These are phyloP conservation scores for Lepidostoma basale DNA, from an alignment of 1,140 invertebrate species.

Conservation along the genomic window DNA sequence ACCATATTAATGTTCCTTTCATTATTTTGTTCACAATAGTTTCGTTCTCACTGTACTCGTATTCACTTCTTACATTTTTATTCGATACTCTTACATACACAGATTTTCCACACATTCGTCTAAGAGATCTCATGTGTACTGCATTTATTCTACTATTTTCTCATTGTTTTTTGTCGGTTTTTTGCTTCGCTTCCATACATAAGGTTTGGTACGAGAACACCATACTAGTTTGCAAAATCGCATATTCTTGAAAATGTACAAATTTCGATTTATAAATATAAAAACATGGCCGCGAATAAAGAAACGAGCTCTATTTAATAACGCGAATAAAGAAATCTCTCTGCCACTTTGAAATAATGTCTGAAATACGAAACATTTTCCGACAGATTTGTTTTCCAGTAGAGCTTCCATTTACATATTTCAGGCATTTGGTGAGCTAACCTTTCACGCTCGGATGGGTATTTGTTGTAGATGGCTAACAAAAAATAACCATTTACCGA, in stretches of 20 bases:
- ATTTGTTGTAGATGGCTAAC: background rate
- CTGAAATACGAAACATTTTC: constrained; percentile 1
- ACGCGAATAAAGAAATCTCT: background rate
- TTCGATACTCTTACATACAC: too few species aligned
- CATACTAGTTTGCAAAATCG: background rate
- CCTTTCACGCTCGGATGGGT: background rate
- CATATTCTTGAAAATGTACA: background rate
- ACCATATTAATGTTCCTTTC: too few species aligned
- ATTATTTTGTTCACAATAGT: too few species aligned
- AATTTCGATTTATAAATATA: background rate
- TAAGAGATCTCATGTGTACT: too few species aligned
- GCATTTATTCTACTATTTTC: too few species aligned
- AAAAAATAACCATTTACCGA: background rate
- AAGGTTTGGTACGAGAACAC: background rate
- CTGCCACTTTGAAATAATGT: background rate
- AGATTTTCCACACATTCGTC: too few species aligned
- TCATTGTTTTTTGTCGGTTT: background rate
- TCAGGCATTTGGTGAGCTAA: constrained; percentile 14
- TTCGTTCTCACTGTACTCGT: too few species aligned
- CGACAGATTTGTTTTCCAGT: constrained; percentile 1
- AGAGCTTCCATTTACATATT: constrained; percentile 9
- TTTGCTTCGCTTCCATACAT: background rate
- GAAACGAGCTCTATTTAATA: too few species aligned
- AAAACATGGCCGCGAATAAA: too few species aligned
- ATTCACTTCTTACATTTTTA: too few species aligned